Conservation (phyloP, 2,888 invertebrate genomes). For the Cremastobaeus sp. region DNA sequence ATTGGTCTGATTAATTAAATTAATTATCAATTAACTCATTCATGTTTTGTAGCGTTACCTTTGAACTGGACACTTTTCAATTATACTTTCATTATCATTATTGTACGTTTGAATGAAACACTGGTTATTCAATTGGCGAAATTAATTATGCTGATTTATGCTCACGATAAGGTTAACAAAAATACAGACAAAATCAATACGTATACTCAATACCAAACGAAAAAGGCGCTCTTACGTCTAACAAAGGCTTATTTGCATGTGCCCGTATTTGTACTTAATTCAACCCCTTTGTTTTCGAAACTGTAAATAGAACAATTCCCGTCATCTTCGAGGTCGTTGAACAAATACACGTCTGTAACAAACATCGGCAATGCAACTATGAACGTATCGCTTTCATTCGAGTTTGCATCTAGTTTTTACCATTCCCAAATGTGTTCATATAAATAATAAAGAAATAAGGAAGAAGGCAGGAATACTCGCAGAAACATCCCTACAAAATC, state of each 20-base stretch:
- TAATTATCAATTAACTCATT: too few relatives aligned
- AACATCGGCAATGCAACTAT: constrained; percentile 16
- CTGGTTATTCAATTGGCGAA: too few relatives aligned
- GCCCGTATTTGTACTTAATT: constrained; percentile 56
- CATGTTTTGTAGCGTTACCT: too few relatives aligned
- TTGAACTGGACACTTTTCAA: too few relatives aligned
- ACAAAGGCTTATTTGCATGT: constrained; percentile 47
- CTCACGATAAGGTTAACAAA: too few relatives aligned
- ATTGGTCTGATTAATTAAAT: too few relatives aligned
- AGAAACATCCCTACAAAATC: constrained; percentile 39
- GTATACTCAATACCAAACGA: too few relatives aligned
- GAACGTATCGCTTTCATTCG: constrained; percentile 19
- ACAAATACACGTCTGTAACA: constrained; percentile 34
- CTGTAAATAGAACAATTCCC: constrained; percentile 16
- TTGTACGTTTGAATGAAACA: too few relatives aligned
- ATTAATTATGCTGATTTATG: too few relatives aligned
- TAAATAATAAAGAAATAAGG: constrained; percentile 35
- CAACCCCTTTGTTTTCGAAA: constrained; percentile 44
- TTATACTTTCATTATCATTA: too few relatives aligned
- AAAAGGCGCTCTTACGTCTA: constrained; percentile 5
- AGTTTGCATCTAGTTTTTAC: not conserved
- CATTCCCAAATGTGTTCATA: constrained; percentile 2
- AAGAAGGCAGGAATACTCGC: constrained; percentile 4
- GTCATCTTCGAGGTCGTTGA: constrained; percentile 28
- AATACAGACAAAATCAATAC: too few relatives aligned